Percentiles rank a stretch among this genome's conserved stretches.
These are phyloP conservation scores for Herminia tarsipennalis DNA, from an alignment of 2,888 invertebrate species.

Conservation along the genomic window DNA sequence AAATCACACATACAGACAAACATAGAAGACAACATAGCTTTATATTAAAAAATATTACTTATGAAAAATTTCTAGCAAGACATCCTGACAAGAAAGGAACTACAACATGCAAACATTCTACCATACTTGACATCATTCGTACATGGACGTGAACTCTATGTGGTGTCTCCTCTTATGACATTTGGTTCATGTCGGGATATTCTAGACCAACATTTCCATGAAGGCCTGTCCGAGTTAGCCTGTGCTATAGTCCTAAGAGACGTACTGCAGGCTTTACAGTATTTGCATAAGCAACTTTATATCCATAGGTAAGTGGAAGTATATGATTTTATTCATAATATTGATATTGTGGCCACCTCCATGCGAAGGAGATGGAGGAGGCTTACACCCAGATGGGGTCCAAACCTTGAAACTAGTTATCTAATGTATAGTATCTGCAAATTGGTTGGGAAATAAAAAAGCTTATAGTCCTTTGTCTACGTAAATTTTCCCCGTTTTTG, in stretches of 20 bases:
- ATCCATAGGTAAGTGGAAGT: slow-evolving; percentile 89
- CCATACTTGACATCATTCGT: slow-evolving; percentile 92
- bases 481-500: no score
- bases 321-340: background rate
- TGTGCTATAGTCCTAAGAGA: slow-evolving; percentile 92
- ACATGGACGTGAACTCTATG: slow-evolving; percentile 90
- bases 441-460: no score
- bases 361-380: no score
- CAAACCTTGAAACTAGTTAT: no score
- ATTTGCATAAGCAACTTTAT: slow-evolving; percentile 93
- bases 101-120: slow-evolving; percentile 92
- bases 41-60: background rate
- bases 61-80: slow-evolving; percentile 91
- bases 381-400: no score
- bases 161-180: slow-evolving; percentile 93
- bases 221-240: slow-evolving; percentile 93
- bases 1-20: no score
- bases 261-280: slow-evolving; percentile 91
- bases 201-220: slow-evolving; percentile 89
- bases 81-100: slow-evolving; percentile 90
- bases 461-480: no score
- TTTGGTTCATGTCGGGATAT: slow-evolving; percentile 94
- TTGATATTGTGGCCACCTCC: no score
- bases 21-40: background rate
- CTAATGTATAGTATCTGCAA: no score